Evolutionary conservation across 2,888 invertebrate species (phyloP).

Genomic region (Zaprionus lineosus): DNA sequence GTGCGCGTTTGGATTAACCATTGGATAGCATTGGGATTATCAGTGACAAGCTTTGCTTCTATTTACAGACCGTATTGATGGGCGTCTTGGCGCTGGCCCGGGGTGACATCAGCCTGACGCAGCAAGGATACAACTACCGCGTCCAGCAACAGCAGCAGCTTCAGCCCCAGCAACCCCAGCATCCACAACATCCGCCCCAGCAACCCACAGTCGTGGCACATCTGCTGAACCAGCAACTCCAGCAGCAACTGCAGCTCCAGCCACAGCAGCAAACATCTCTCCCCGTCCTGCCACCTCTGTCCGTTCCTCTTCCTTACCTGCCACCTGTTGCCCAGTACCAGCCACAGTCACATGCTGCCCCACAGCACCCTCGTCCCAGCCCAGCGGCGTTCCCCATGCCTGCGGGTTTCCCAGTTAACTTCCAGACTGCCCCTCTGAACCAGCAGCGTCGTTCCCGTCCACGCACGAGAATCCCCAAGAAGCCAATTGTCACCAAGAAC

Average conservation of each 20-base stretch:
- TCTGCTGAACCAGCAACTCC: slow-evolving; percentile 63
- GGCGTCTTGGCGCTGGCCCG: slow-evolving; percentile 51
- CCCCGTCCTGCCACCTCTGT: slow-evolving; percentile 55
- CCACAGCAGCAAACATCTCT: slow-evolving; percentile 42
- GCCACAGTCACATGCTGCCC: slow-evolving; percentile 5
- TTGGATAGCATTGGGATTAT: slow-evolving; percentile 43
- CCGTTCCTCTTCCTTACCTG: slow-evolving; percentile 64
- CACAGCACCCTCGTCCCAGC: slow-evolving; percentile 7
- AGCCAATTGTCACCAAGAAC: slow-evolving; percentile 81
- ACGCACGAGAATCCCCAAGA: slow-evolving; percentile 69
- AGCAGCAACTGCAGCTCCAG: slow-evolving; percentile 50
- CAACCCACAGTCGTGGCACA: slow-evolving; percentile 44
- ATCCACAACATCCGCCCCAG: slow-evolving; percentile 36
- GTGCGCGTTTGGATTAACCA: slow-evolving; percentile 62
- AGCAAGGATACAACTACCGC: slow-evolving; percentile 66
- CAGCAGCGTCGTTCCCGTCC: slow-evolving; percentile 72
- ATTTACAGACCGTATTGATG: slow-evolving; percentile 70
- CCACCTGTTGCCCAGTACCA: slow-evolving; percentile 53
- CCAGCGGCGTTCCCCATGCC: slow-evolving; percentile 66
- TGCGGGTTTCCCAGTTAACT: slow-evolving; percentile 57
- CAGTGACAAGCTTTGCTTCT: slow-evolving; percentile 5
- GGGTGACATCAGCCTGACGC: slow-evolving; percentile 73
- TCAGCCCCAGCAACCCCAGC: slow-evolving; percentile 64
- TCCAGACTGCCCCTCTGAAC: slow-evolving; percentile 68
- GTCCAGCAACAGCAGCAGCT: slow-evolving; percentile 47